These are phyloP conservation scores for Bucorvus abyssinicus DNA, from an alignment of 2,797 vertebrate species.

Conservation along the genomic window DNA sequence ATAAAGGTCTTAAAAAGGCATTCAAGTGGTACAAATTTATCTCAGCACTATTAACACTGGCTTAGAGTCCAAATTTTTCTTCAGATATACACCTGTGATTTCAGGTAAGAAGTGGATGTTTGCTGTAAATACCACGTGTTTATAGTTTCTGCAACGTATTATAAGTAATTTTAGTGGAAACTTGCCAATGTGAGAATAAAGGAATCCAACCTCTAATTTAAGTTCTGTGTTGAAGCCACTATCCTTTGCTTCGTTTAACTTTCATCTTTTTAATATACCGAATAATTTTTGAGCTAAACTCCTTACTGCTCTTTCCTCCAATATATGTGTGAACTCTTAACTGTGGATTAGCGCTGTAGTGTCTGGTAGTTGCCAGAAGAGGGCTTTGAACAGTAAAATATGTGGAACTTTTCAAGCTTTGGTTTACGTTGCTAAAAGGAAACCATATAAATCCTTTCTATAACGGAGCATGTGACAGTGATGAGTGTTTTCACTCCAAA, in stretches of 20 bases:
- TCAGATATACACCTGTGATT: not conserved
- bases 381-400: conserved; percentile 10
- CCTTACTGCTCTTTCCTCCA: not conserved
- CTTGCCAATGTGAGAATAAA: not conserved
- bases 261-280: not conserved
- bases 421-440: not conserved
- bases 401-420: not conserved
- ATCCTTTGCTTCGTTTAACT: not conserved
- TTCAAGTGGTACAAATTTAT: not conserved
- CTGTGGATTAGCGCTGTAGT: not conserved
- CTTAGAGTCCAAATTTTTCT: not conserved
- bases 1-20: not conserved
- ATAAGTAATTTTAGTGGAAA: not conserved
- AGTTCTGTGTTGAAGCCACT: not conserved
- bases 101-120: not conserved
- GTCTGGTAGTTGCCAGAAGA: not conserved
- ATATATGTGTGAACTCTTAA: not conserved
- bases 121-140: not conserved
- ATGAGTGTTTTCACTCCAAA: conserved; percentile 9
- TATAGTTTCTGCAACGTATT: not conserved
- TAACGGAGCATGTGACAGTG: conserved; percentile 11
- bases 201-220: not conserved
- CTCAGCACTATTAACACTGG: not conserved
- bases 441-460: conserved; percentile 30
- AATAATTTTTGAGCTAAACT: not conserved